These are phyloP conservation scores for Linurgus olivaceus DNA, from an alignment of 2,797 vertebrate species.

Conservation along the genomic window DNA sequence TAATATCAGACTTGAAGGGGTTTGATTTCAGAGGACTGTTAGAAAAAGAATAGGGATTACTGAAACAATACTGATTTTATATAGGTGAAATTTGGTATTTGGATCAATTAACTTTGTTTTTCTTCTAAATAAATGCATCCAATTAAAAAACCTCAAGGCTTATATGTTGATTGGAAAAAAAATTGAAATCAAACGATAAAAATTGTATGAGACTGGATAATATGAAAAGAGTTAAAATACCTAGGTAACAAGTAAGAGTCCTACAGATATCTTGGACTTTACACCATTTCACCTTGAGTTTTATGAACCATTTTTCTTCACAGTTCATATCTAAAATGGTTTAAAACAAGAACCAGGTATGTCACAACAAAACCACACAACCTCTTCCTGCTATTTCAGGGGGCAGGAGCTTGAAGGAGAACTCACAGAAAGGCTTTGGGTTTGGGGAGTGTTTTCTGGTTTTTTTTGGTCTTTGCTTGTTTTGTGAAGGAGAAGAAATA, in stretches of 20 bases:
- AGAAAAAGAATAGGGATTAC: neutral
- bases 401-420: neutral
- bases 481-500: neutral
- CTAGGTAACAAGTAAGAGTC: neutral
- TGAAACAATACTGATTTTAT: neutral
- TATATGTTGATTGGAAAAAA: neutral
- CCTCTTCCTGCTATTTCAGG: neutral
- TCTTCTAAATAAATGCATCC: neutral
- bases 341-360: neutral
- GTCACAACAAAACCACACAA: neutral
- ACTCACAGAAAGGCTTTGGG: accelerated
- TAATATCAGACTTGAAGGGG: neutral
- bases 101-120: neutral
- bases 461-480: neutral
- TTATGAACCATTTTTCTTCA: neutral
- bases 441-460: neutral
- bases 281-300: neutral
- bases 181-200: neutral
- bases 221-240: neutral
- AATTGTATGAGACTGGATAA: accelerated
- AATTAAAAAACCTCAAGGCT: neutral
- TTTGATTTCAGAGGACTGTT: neutral
- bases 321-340: neutral
- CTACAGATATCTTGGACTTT: neutral
- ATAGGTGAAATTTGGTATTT: neutral